Base-by-base conservation (phyloP, 2,888 invertebrate genomes). In the Cataglyphis albicans region DNA sequence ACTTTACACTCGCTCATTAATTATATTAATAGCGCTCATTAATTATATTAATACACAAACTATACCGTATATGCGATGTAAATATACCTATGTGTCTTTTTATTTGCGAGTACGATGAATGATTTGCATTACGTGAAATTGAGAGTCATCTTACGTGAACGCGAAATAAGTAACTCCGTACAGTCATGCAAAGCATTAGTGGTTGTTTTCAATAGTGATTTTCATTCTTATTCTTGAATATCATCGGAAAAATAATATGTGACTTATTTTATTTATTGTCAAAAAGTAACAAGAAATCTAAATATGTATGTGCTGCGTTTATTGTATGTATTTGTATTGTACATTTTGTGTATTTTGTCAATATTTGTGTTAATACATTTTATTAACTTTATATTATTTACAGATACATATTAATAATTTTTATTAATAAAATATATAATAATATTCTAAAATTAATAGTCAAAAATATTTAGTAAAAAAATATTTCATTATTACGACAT, bases 61-160 rank as follows among this genome's bases (percentile, higher is more conserved):
- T 57, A 38, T 10, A 7, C 38, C 55, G 72, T 38, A 29, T 21
- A 15, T 59, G 12, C 52, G 35, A 72, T 44, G 44, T 38, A 59
- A 68, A 48, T 25, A 25, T 25, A 25, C 25, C 25, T 68, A 32
- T 25, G 44, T 72, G 70, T 78, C 68, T 70, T 78, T 80, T 72
- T 35, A 44, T 59, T 21, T 35, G 25, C 59, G 5, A 44, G 12
- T 72, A 70, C 32, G 25, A 72, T 59, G 44, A 80, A 72, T 80
- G 70, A 44, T 72, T 80, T 72, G 57, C 72, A 44, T 80, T 72
- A 80, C 59, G 18, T 44, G 32, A 44, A 78, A 78, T n/a, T 18
- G 78, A 80, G 59, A 80, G 32, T 80, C 72, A 80, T 72, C 72
- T 59, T 80, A 70, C 32, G 57, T 65, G 35, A 32, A 44, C 57